Base-by-base conservation (phyloP, 2,113 vertebrate genomes). In the Nansenia antarctica region DNA sequence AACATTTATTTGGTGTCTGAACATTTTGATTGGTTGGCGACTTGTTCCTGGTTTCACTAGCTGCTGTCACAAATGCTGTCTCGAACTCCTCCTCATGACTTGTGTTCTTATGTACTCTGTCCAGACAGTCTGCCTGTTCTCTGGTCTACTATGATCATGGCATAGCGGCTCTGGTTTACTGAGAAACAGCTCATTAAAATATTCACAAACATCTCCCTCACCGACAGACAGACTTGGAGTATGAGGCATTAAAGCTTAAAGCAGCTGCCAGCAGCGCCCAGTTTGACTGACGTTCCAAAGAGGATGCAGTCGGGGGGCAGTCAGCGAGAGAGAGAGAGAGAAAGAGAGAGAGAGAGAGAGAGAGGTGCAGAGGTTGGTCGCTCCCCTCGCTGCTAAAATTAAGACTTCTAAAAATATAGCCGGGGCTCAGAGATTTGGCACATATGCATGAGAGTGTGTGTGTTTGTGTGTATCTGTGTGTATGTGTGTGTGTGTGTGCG, bases 251-350 rank as follows among this genome's bases (percentile, higher is more conserved):
- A 27, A n/a, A 26, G 9, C 9, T 62, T 42, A 45, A 11, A 62
- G 11, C 60, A 27, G 60, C 35, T 39, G 34, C 29, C 32, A 39
- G 5, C 32, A 20, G 12, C 5, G 6, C 22, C 39, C 35, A 42
- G 22, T 45, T 62, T 62, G 60, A 62, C 20, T 62, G 60, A 27
- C 60, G 26, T 26, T 42, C 60, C 35, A 62, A 42, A 62, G 60
- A 62, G 22, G n/a, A 62, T 27, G 12, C n/a, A 39, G 22, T 8
- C 24, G 26, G 3, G n/a, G n/a, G n/a, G n/a, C n/a, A n/a, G n/a
- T n/a, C n/a, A n/a, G n/a, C n/a, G n/a, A 2, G 1, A n/a, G 45
- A 8, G 18, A 49, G 14, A 9, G 8, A 24, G 6, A 27, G 35
- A 34, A 26, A 22, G n/a, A 34, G 22, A 1, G 22, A n/a, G n/a